phyloP scores from a whole-genome alignment of 2,888 invertebrate genomes.

The Myopa testacea region DNA sequence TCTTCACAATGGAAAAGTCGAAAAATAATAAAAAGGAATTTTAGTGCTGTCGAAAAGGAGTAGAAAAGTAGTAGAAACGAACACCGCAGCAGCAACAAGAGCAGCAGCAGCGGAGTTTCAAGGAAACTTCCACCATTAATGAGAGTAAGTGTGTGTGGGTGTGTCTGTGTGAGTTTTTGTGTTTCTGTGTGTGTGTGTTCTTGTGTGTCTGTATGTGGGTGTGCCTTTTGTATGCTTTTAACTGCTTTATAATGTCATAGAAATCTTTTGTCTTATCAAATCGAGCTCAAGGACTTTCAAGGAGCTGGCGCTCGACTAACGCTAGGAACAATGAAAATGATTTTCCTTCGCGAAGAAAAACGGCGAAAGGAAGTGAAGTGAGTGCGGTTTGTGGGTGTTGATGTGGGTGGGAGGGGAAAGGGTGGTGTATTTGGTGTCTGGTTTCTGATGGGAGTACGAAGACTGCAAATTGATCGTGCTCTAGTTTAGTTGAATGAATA shows the following conservation, averaged over 20 bases:
- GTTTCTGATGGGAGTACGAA: too few relatives aligned
- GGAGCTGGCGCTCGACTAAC: not conserved
- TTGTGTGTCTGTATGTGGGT: not conserved
- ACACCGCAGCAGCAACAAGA: constrained; percentile 1
- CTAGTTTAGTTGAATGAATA: not conserved
- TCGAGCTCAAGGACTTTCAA: constrained; percentile 36
- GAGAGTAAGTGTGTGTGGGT: not conserved
- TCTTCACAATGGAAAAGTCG: constrained; percentile 3
- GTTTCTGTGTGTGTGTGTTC: not conserved
- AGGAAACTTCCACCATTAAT: constrained; percentile 14
- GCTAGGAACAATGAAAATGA: constrained; percentile 19
- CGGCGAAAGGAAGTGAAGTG: not conserved
- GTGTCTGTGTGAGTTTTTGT: not conserved
- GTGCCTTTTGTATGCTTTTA: constrained; percentile 24
- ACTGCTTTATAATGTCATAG: constrained; percentile 32
- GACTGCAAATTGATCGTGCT: too few relatives aligned
- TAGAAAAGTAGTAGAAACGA: not conserved
- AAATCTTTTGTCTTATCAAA: constrained; percentile 36
- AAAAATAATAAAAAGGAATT: constrained; percentile 9
- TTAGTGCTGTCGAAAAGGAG: not conserved
- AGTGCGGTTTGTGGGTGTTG: too few relatives aligned
- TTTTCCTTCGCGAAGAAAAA: not conserved
- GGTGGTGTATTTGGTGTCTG: not conserved
- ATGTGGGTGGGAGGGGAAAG: not conserved
- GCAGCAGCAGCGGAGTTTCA: constrained; percentile 1